Evolutionary conservation across 2,888 invertebrate species (phyloP), one percentile per base, ranked within the genome.

Genomic region (Leptopilina syphax): DNA sequence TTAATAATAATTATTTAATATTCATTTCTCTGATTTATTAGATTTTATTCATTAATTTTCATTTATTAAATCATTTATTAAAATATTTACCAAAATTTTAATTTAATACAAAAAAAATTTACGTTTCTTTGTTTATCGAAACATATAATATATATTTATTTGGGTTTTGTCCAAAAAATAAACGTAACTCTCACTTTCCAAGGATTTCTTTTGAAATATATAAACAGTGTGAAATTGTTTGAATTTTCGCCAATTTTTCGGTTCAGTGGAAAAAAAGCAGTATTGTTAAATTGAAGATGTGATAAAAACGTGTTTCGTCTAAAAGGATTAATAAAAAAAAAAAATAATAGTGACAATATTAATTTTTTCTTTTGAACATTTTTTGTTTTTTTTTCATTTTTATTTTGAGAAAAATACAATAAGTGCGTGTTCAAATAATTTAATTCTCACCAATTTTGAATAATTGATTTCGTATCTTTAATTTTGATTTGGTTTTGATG

Each of bases 141-240:
- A n/a, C 57, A 27, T 34, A 57, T 34, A 34, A 34, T 34, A 3
- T 18, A 73, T 70, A 70, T 27, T 70, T 70, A 24, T 73, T 73
- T 73, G 73, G 57, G n/a, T 3, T 57, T 73, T 73, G 54, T 73
- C 73, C 73, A 73, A 73, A 73, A 73, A 41, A 41, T 73, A 57
- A 41, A 57, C 73, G 54, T 54, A 57, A n/a, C 54, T 34, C 70
- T 73, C 70, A 57, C 54, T 54, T 41, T 73, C 34, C 73, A 73
- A 73, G 73, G 73, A 73, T 73, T 73, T 41, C 73, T 57, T 73
- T 73, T 73, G 34, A 57, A 73, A 73, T 57, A 70, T 24, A 57
- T 4, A 24, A 10, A 57, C 34, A 73, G 57, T 67, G 18, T 6
- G 1, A 50, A 50, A 63, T 34, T 73, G 54, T 57, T 57, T 73